phyloP scores from a whole-genome alignment of 2,113 vertebrate species.

The Canis aureus region DNA sequence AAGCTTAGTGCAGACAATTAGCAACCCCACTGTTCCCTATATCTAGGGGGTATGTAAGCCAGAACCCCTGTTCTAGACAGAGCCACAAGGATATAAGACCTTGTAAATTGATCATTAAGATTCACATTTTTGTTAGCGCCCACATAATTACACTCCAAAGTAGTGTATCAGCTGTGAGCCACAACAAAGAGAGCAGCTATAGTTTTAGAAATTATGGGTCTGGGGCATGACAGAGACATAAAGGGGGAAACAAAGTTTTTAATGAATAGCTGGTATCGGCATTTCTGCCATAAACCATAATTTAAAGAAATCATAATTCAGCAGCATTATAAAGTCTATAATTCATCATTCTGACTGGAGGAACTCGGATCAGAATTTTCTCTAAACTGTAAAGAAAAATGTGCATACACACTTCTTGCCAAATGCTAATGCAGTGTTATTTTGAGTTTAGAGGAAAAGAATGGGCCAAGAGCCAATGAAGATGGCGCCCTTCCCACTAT shows the following conservation, averaged over 20 bases:
- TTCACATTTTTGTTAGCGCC: conserved; percentile 40
- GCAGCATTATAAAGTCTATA: conserved; percentile 66
- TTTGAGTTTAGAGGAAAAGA: conserved; percentile 50
- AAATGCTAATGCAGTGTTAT: conserved; percentile 72
- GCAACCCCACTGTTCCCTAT: background rate
- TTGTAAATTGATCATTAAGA: conserved; percentile 50
- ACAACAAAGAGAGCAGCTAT: conserved; percentile 66
- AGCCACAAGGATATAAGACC: background rate
- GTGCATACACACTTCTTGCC: conserved; percentile 63
- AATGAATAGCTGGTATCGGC: conserved; percentile 74
- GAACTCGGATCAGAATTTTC: conserved; percentile 60
- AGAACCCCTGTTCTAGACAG: background rate
- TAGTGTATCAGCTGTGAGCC: conserved; percentile 48
- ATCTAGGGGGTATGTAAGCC: background rate
- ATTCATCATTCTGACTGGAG: conserved; percentile 76
- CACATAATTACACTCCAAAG: conserved; percentile 59
- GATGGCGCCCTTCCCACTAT: rapidly evolving
- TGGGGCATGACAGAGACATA: conserved; percentile 73
- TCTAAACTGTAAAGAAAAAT: conserved; percentile 71
- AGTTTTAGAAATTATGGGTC: conserved; percentile 78
- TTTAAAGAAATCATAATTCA: conserved; percentile 78
- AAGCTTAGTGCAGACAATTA: background rate
- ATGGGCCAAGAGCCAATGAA: background rate
- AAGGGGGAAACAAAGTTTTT: conserved; percentile 67
- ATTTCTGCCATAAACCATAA: conserved; percentile 73